A percentile compares a stretch with the other conserved stretches of the same genome.
These are phyloP conservation scores for Byasa hedistus DNA, from an alignment of 2,888 invertebrate species.

Conservation along the genomic window DNA sequence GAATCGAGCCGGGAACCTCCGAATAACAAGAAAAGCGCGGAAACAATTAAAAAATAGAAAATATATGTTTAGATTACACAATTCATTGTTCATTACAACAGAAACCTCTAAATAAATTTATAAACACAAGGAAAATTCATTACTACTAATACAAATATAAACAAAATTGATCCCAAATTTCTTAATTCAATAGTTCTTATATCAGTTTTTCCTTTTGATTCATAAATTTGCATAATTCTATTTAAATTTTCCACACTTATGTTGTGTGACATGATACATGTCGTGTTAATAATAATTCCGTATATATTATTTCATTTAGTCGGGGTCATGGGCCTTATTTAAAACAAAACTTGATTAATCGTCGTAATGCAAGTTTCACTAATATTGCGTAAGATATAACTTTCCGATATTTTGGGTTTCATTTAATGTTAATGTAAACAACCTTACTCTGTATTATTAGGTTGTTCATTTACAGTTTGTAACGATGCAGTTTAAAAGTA, in stretches of 20 bases:
- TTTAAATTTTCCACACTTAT: neutral
- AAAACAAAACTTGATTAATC: neutral
- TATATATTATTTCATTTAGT: neutral
- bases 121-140: too few species aligned
- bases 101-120: too few species aligned
- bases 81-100: too few species aligned
- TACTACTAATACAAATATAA: too few species aligned
- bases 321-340: neutral
- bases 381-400: slow-evolving; percentile 14
- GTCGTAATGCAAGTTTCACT: neutral
- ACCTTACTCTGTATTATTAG: slow-evolving; percentile 19
- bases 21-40: too few species aligned
- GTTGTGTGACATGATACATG: neutral
- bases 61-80: too few species aligned
- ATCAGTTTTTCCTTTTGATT: neutral
- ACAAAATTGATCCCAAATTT: too few species aligned
- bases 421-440: slow-evolving; percentile 5
- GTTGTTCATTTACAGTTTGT: neutral
- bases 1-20: too few species aligned
- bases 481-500: neutral
- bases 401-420: slow-evolving; percentile 5
- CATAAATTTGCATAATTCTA: neutral
- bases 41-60: too few species aligned
- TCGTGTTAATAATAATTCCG: neutral
- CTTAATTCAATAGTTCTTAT: neutral